Conservation (phyloP, 2,113 vertebrate genomes). For the Numida meleagris region DNA sequence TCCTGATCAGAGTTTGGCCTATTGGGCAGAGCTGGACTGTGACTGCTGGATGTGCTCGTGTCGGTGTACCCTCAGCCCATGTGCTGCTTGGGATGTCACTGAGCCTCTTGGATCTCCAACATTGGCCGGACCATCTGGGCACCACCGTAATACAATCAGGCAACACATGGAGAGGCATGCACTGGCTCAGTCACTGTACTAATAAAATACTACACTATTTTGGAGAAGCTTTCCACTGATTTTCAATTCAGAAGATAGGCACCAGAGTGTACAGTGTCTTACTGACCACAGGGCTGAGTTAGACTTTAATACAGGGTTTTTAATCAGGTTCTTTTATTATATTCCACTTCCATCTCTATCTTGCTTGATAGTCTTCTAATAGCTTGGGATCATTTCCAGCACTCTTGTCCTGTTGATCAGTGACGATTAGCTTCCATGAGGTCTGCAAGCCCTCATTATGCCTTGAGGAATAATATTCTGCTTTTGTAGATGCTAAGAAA, state of each 20-base stretch:
- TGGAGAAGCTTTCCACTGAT: not conserved
- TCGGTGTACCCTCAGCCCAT: not conserved
- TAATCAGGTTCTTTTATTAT: not conserved
- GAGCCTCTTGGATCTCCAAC: not conserved
- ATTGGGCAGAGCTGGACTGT: not conserved
- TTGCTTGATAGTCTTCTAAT: not conserved
- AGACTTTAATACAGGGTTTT: not conserved
- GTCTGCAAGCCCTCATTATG: not conserved
- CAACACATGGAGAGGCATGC: not conserved
- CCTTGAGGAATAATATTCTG: not conserved
- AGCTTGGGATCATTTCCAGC: not conserved
- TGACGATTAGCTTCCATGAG: not conserved
- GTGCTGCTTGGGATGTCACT: not conserved
- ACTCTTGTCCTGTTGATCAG: fast-evolving
- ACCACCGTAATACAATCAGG: fast-evolving
- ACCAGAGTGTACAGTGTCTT: fast-evolving
- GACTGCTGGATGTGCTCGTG: fast-evolving
- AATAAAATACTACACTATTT: not conserved
- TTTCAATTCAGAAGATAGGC: not conserved
- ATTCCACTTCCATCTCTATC: not conserved
- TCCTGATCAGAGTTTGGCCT: not conserved
- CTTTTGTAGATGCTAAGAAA: not conserved
- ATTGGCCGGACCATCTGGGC: not conserved
- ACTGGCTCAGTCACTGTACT: not conserved
- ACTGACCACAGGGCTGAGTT: not conserved